Evolutionary conservation across 1,140 invertebrate genomes (phyloP).

Genomic region (Danaus melanippus): DNA sequence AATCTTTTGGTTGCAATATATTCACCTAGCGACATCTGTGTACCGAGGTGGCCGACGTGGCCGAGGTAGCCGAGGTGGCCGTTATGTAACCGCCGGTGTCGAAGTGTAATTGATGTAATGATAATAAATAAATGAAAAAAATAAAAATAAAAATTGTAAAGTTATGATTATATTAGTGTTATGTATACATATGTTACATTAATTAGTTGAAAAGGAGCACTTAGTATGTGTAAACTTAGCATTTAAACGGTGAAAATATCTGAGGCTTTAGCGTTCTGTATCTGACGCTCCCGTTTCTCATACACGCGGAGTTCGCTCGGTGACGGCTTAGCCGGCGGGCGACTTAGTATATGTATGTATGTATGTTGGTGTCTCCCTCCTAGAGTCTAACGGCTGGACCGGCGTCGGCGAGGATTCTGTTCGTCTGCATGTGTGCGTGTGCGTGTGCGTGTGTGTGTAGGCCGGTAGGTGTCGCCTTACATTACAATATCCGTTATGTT

Average conservation of each 20-base stretch:
- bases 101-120: too few relatives aligned
- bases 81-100: too few relatives aligned
- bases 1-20: too few relatives aligned
- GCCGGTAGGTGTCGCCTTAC: neutral
- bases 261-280: conserved; percentile 25
- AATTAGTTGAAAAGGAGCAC: conserved; percentile 5
- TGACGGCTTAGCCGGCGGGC: conserved; percentile 24
- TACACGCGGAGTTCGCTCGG: conserved; percentile 18
- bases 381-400: conserved; percentile 19
- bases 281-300: conserved; percentile 19
- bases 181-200: conserved; percentile 5
- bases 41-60: too few relatives aligned
- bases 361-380: conserved; percentile 7
- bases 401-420: conserved; percentile 8
- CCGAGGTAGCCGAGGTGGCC: too few relatives aligned
- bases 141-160: conserved; percentile 27
- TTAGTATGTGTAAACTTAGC: conserved; percentile 21
- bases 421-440: conserved; percentile 1
- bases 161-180: conserved; percentile 32
- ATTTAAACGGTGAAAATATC: conserved; percentile 22
- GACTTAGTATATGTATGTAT: conserved; percentile 15
- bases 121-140: too few relatives aligned
- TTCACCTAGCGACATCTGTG: too few relatives aligned
- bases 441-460: conserved; percentile 2
- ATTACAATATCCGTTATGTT: conserved; percentile 3